Evolutionary conservation across 2,797 vertebrate genomes (phyloP).

Genomic region (Lepilemur ruficaudatus): DNA sequence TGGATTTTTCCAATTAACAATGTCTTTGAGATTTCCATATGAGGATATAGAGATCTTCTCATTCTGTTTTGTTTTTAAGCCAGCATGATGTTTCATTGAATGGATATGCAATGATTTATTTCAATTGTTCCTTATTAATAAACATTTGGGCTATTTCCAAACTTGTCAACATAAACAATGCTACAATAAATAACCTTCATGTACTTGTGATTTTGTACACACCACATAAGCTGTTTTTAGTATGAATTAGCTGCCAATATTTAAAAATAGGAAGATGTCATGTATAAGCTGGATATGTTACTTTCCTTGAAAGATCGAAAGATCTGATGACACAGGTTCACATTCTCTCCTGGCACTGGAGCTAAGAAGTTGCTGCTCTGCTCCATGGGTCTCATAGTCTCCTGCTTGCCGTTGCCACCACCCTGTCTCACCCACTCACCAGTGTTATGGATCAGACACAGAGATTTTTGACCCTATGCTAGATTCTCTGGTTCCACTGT

Average conservation of each 20-base stretch:
- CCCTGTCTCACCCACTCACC: neutral
- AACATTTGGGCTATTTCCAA: neutral
- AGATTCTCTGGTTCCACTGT: neutral
- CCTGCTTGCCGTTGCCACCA: too few relatives aligned
- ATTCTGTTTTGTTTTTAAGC: neutral
- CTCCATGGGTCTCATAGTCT: neutral
- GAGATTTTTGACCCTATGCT: neutral
- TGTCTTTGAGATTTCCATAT: neutral
- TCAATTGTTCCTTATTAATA: neutral
- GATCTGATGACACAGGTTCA: neutral
- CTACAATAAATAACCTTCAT: neutral
- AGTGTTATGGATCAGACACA: neutral
- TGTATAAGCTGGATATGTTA: neutral
- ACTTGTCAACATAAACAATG: neutral
- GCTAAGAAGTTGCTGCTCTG: neutral
- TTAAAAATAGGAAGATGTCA: neutral
- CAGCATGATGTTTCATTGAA: neutral
- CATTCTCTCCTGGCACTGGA: neutral
- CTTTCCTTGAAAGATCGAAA: neutral
- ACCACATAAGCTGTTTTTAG: neutral
- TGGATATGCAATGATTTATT: neutral
- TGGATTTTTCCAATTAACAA: neutral
- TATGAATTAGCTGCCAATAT: neutral
- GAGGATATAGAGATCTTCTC: neutral
- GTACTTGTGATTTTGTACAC: neutral